Evolutionary conservation across 2,797 vertebrate species (phyloP).

Genomic region (Eulemur mongoz): DNA sequence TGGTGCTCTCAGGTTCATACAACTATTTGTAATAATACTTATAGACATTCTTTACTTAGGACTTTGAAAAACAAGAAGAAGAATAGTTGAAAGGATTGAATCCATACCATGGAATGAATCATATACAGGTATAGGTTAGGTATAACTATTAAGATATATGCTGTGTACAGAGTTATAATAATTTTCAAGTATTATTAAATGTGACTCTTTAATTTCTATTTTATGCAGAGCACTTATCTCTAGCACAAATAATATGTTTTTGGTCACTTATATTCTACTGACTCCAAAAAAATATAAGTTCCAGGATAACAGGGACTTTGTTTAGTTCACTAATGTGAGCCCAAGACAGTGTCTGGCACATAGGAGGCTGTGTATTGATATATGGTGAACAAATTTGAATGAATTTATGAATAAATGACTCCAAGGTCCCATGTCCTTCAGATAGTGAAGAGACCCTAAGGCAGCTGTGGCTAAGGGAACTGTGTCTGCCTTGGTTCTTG

Average conservation of each 20-base stretch:
- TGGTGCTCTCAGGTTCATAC: not conserved
- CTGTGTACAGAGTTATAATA: not conserved
- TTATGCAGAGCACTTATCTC: not conserved
- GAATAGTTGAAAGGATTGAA: not conserved
- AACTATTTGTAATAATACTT: not conserved
- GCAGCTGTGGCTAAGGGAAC: not conserved
- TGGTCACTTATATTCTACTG: not conserved
- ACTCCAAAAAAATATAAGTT: not conserved
- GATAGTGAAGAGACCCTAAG: not conserved
- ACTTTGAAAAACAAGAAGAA: not conserved
- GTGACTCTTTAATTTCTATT: not conserved
- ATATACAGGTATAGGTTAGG: not conserved
- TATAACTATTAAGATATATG: not conserved
- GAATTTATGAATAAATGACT: not conserved
- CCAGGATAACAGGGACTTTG: not conserved
- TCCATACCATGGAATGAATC: not conserved
- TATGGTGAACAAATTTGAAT: not conserved
- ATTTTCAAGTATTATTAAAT: conserved; percentile 7
- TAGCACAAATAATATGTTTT: not conserved
- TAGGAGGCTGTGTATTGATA: not conserved
- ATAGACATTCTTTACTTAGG: not conserved
- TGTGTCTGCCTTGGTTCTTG: not conserved
- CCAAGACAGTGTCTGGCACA: not conserved
- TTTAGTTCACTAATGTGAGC: not conserved
- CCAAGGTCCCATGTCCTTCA: not conserved